Evolutionary conservation across 2,888 invertebrate genomes (phyloP).

Genomic region (Synanthedon tipuliformis): DNA sequence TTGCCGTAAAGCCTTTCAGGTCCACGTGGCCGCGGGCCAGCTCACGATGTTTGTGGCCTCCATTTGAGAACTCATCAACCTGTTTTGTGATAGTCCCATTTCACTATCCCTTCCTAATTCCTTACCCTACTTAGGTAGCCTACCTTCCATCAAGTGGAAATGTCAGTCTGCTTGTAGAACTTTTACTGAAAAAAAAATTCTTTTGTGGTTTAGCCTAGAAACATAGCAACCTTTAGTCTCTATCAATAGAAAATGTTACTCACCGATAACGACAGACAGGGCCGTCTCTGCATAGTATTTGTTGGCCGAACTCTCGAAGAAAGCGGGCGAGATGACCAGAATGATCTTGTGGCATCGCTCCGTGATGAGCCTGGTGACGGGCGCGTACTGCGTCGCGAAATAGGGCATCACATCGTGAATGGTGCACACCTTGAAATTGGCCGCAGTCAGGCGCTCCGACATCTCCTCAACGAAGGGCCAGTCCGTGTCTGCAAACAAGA

Average conservation of each 20-base stretch:
- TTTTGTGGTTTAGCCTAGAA: too few relatives aligned
- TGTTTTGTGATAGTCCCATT: too few relatives aligned
- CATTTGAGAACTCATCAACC: too few relatives aligned
- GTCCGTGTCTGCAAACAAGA: constrained; percentile 82
- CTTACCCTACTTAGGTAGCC: too few relatives aligned
- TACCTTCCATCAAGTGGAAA: too few relatives aligned
- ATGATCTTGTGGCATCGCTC: constrained; percentile 84
- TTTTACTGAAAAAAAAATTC: too few relatives aligned
- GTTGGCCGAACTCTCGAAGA: constrained; percentile 79
- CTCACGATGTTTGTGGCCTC: too few relatives aligned
- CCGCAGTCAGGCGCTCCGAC: constrained; percentile 72
- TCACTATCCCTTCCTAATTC: too few relatives aligned
- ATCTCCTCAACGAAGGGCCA: constrained; percentile 75
- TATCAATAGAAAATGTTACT: constrained; percentile 15
- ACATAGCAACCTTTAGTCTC: too few relatives aligned
- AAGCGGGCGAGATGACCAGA: constrained; percentile 81
- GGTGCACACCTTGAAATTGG: constrained; percentile 77
- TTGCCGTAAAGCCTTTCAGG: too few relatives aligned
- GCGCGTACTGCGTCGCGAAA: constrained; percentile 76
- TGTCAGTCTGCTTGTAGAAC: too few relatives aligned
- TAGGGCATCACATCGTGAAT: constrained; percentile 81
- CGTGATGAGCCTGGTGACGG: constrained; percentile 78
- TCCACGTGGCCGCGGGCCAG: too few relatives aligned
- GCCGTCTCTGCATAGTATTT: constrained; percentile 84
- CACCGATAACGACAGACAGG: constrained; percentile 84